Evolutionary conservation across 2,797 vertebrate species (phyloP), one percentile per base, ranked within the genome.

Genomic region (Gephyroberyx darwinii): DNA sequence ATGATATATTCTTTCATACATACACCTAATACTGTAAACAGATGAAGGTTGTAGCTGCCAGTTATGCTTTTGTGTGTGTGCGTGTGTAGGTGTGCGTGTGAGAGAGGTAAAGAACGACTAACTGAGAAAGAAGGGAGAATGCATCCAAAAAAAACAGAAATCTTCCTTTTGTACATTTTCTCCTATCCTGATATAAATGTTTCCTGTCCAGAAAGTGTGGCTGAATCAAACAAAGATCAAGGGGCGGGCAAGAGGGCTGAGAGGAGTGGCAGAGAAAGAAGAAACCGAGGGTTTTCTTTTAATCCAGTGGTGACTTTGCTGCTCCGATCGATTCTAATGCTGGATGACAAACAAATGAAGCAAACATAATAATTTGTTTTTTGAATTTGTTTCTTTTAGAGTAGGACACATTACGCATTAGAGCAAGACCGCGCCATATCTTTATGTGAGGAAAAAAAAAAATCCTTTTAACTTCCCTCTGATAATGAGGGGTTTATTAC

Each of bases 201-300:
- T 60, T 19, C 69, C 22, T 39, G 81, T 59, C 71, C 56, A 65
- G 80, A 55, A 77, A 86, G 74, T 81, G 73, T 75, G 82, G 84
- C 60, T 87, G 84, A 84, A 80, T 87, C 59, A 41, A 80, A 84
- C 71, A 80, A 41, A 26, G 71, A 51, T 20, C 35, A 58, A 58
- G 51, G 68, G 69, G 69, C 71, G 58, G 56, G 65, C 66, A 55
- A 52, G 60, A 69, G 20, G 33, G 39, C 6, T 1, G 26, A 67
- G 77, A 69, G 51, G 72, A 81, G 65, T 22, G 0, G 45, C 66
- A 74, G 76, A 86, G 80, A 81, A 89, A 86, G 52, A 77, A 73
- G 71, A 67, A 14, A 22, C 41, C 22, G 70, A 84, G 65, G 64
- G 88, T 89, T 89, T 88, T 87, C 83, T 85, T 88, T 89, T 87